Conservation (phyloP, 2,888 invertebrate genomes). For the Trissonchulus sp. region DNA sequence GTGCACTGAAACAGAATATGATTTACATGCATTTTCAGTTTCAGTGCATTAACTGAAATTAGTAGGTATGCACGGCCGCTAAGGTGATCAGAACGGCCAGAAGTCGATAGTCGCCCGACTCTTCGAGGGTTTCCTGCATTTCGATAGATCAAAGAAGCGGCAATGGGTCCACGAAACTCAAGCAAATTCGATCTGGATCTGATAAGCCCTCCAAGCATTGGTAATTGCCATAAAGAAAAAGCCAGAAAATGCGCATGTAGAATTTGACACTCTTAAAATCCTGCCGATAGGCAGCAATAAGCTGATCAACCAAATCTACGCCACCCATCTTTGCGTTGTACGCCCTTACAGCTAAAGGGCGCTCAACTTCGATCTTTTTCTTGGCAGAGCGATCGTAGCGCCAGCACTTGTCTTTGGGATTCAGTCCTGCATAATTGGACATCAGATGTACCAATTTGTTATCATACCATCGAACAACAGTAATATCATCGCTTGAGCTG, state of each 20-base stretch:
- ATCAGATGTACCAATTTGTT: background rate
- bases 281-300: background rate
- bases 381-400: conserved; percentile 7
- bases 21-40: too few relatives aligned
- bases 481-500: background rate
- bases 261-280: background rate
- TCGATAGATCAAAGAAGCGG: background rate
- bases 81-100: too few relatives aligned
- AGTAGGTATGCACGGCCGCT: too few relatives aligned
- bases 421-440: background rate
- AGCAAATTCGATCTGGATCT: background rate
- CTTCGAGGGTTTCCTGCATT: background rate
- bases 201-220: too few relatives aligned
- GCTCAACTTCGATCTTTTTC: background rate
- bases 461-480: background rate
- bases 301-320: background rate
- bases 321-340: background rate
- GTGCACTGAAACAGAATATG: too few relatives aligned
- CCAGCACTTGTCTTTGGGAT: conserved; percentile 5
- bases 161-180: background rate
- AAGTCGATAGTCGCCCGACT: background rate
- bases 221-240: too few relatives aligned
- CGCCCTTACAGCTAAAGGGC: background rate
- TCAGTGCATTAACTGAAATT: too few relatives aligned
- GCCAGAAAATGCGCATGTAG: background rate